Percentiles rank a stretch among this genome's conserved stretches.
Conservation (phyloP, 2,888 invertebrate species). For the Bugulina stolonifera region DNA sequence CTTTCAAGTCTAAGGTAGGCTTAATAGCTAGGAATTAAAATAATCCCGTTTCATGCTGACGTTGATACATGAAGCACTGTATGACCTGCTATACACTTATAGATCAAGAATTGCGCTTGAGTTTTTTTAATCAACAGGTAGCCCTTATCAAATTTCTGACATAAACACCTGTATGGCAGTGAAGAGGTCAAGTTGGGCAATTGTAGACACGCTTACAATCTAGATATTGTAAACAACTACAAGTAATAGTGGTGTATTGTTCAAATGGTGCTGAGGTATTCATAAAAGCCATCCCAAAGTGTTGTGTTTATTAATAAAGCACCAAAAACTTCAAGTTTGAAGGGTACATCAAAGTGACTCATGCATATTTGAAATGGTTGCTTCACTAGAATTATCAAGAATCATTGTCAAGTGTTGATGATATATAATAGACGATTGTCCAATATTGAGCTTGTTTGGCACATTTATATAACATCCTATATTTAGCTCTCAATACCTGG, state of each 20-base stretch:
- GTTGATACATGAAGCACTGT: too few species aligned
- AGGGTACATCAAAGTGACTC: neutral
- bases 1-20: neutral
- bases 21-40: neutral
- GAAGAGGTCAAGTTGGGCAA: neutral
- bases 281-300: neutral
- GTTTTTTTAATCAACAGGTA: neutral
- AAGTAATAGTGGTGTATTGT: neutral
- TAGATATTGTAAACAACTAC: neutral
- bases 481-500: too few species aligned
- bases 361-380: neutral
- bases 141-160: neutral
- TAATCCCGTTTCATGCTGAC: too few species aligned
- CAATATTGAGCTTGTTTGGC: too few species aligned
- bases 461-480: too few species aligned
- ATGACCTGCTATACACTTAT: too few species aligned
- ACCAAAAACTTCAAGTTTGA: neutral
- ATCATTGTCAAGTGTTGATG: neutral
- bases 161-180: conserved; percentile 18
- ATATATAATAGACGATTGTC: too few species aligned
- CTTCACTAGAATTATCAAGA: neutral
- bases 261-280: neutral
- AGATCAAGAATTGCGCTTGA: too few species aligned
- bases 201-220: too few species aligned
- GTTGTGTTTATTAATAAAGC: neutral